Evolutionary conservation across 23 tunicate genomes (phyloP).

Genomic region (Diplosoma virens): DNA sequence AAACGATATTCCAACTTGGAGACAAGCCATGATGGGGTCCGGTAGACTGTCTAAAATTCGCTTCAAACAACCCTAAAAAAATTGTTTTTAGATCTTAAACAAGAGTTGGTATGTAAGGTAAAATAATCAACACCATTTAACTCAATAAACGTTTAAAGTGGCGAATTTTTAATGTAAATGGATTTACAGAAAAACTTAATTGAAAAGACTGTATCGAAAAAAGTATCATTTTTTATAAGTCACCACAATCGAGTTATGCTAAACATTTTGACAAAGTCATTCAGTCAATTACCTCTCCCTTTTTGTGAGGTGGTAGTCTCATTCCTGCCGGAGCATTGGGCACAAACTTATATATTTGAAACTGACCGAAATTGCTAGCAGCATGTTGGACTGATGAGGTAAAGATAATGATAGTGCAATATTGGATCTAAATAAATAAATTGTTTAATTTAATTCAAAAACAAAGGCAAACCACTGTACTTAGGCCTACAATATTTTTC

Average conservation of each 20-base stretch:
- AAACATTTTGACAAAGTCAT: too few species aligned
- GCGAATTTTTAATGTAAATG: too few species aligned
- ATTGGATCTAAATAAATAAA: constrained; percentile 38
- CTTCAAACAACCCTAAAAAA: constrained; percentile 41
- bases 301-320: constrained; percentile 85
- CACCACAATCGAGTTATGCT: too few species aligned
- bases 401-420: constrained; percentile 36
- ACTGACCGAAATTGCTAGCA: constrained; percentile 65
- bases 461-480: too few species aligned
- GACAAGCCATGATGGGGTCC: constrained; percentile 30
- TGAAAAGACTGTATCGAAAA: too few species aligned
- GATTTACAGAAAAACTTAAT: too few species aligned
- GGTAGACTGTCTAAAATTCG: constrained; percentile 68
- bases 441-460: too few species aligned
- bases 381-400: constrained; percentile 77
- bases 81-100: too few species aligned
- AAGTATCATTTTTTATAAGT: too few species aligned
- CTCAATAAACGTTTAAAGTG: too few species aligned
- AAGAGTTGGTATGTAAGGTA: too few species aligned
- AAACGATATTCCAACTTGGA: constrained; percentile 37
- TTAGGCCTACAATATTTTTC: too few species aligned
- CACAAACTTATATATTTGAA: constrained; percentile 64
- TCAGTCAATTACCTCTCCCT: constrained; percentile 83
- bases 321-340: constrained; percentile 80
- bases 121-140: neutral